Conservation (phyloP, 2,113 vertebrate species). For the Chloropsis cyanopogon region DNA sequence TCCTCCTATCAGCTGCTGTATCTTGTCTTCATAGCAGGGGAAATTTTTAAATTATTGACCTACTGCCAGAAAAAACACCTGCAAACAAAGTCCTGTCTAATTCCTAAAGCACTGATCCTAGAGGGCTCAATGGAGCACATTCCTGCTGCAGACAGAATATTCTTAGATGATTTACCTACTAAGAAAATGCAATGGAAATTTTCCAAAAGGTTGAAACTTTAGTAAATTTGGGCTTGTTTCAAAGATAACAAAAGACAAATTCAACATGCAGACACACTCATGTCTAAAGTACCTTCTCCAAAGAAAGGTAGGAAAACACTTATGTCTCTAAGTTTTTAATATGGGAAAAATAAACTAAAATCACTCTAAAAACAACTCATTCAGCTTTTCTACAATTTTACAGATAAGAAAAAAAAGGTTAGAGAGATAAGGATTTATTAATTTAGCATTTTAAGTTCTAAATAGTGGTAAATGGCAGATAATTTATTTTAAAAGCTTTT, state of each 20-base stretch:
- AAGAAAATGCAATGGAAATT: neutral
- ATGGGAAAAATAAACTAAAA: neutral
- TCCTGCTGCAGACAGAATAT: neutral
- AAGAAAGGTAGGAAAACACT: neutral
- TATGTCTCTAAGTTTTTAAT: neutral
- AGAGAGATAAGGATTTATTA: neutral
- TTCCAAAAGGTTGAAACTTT: neutral
- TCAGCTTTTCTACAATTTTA: neutral
- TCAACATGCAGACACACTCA: neutral
- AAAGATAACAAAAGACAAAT: constrained; percentile 5
- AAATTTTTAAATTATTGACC: neutral
- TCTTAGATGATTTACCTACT: neutral
- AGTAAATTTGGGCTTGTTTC: neutral
- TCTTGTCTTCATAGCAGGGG: neutral
- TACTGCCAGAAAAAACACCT: constrained; percentile 35
- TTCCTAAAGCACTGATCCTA: neutral
- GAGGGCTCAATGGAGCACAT: constrained; percentile 5
- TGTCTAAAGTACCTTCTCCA: neutral
- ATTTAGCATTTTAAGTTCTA: neutral
- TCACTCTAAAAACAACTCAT: neutral
- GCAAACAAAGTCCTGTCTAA: neutral
- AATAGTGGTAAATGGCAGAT: neutral
- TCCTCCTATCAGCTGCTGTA: neutral
- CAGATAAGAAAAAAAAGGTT: neutral
- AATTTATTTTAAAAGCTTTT: neutral